Base-by-base conservation (phyloP, 2,888 invertebrate species). In the Athalia cordata region DNA sequence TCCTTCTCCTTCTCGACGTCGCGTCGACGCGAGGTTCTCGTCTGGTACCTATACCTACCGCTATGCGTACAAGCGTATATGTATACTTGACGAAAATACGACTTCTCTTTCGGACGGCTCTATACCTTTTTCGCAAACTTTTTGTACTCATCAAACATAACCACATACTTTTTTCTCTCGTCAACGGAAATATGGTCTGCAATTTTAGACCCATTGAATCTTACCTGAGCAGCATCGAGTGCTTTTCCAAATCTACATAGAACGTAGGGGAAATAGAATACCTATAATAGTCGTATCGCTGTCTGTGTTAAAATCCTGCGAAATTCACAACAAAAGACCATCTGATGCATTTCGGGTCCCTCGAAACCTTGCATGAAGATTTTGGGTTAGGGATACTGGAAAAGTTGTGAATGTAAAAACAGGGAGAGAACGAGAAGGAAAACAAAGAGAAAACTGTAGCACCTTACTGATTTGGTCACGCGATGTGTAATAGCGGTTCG, bases 11-110 rank as follows among this genome's bases (percentile, higher is more conserved):
- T 29, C 68, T 49, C 66, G 66, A 5, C 68, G 55, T 68, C 43
- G 45, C 65, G 66, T 49, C 66, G 72, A 11, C 72, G 57, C 59
- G 29, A 29, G 29, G 29, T 29, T 29, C 29, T 29, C 29, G 29
- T 29, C 57, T 43, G 9, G 65, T 72, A 59, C 59, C 68, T 68
- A 68, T 15, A n/a, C 29, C 52, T 68, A 52, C 67, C 52, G n/a
- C n/a, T n/a, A n/a, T 55, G 55, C 55, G 6, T 72, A 11, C 59
- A 29, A 50, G 52, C n/a, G n/a, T n/a, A n/a, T n/a, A n/a, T n/a
- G 11, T 52, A 57, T 61, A 59, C 72, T 57, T 72, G 72, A 72
- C 55, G 47, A 47, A 59, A 72, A 72, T 72, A 72, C 72, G 55
- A 66, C 49, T 15, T 68, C 68, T 52, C 55, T 68, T 52, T 11